Percentiles rank a stretch among this genome's conserved stretches.
phyloP scores from a whole-genome alignment of 2,888 invertebrate genomes.

The Pasiphila rectangulata region DNA sequence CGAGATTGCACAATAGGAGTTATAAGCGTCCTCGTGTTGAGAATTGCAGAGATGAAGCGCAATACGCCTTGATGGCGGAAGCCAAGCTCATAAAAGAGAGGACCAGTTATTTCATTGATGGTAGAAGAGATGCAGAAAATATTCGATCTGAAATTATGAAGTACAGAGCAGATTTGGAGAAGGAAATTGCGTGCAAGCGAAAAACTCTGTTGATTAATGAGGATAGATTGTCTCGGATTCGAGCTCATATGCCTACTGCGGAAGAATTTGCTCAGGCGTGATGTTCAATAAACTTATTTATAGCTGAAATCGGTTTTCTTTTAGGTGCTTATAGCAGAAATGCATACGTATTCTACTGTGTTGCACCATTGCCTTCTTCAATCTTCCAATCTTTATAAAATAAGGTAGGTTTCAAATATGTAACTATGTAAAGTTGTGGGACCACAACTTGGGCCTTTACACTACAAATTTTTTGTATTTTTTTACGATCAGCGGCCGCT shows the following conservation, averaged over 20 bases:
- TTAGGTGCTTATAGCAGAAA: no score
- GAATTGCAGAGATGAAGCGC: conserved; percentile 90
- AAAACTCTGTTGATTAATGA: conserved; percentile 85
- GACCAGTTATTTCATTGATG: conserved; percentile 73
- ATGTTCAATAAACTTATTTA: conserved; percentile 14
- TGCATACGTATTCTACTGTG: background rate
- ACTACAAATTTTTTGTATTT: no score
- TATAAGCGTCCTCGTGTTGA: conserved; percentile 88
- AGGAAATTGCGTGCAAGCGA: conserved; percentile 85
- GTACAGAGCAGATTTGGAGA: conserved; percentile 84
- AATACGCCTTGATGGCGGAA: conserved; percentile 87
- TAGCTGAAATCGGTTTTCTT: no score
- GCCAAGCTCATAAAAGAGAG: conserved; percentile 82
- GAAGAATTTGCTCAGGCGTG: conserved; percentile 82
- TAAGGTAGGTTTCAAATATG: no score
- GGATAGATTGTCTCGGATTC: conserved; percentile 81
- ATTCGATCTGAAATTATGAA: conserved; percentile 77
- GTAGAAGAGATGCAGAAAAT: conserved; percentile 83
- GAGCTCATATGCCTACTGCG: conserved; percentile 85
- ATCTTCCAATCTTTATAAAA: no score
- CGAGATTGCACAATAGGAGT: conserved; percentile 87
- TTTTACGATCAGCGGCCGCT: no score
- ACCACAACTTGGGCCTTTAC: no score
- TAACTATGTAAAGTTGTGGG: no score
- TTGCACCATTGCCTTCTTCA: no score